A percentile compares a stretch with the other conserved stretches of the same genome.
Conservation (phyloP, 2,888 invertebrate genomes). For the Digitonthophagus gazella region DNA sequence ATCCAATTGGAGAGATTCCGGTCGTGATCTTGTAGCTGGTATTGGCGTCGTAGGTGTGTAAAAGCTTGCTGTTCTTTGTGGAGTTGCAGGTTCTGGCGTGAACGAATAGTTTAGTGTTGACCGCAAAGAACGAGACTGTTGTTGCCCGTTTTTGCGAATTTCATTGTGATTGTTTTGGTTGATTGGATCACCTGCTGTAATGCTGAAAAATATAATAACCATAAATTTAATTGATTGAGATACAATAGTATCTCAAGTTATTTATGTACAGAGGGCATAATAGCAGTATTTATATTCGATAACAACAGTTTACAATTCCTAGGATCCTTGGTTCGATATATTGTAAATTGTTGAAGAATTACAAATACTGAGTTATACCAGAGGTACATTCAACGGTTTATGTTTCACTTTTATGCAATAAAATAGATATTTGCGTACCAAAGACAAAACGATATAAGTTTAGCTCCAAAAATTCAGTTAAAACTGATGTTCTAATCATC, state of each 20-base stretch:
- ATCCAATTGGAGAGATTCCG: conserved; percentile 57
- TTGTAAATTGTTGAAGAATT: too few species aligned
- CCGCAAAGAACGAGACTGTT: conserved; percentile 41
- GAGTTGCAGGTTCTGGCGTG: conserved; percentile 41
- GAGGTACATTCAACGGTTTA: too few species aligned
- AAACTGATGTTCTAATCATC: too few species aligned
- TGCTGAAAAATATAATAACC: conserved; percentile 18
- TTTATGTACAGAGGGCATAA: too few species aligned
- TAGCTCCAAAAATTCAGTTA: too few species aligned
- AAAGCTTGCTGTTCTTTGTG: conserved; percentile 42
- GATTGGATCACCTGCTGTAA: conserved; percentile 19
- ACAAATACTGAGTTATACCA: too few species aligned
- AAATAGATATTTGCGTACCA: too few species aligned
- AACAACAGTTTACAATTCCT: too few species aligned
- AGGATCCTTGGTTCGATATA: too few species aligned
- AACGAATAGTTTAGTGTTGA: conserved; percentile 45
- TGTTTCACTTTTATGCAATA: too few species aligned
- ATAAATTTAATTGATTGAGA: not conserved
- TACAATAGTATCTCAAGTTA: not conserved
- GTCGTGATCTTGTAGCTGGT: conserved; percentile 50
- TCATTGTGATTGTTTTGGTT: conserved; percentile 34
- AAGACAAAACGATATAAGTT: too few species aligned
- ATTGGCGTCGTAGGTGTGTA: conserved; percentile 42
- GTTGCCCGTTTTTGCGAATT: conserved; percentile 34
- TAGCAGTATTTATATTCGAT: too few species aligned